Conservation (phyloP, 2,113 vertebrate species). For the Ophiodon elongatus region DNA sequence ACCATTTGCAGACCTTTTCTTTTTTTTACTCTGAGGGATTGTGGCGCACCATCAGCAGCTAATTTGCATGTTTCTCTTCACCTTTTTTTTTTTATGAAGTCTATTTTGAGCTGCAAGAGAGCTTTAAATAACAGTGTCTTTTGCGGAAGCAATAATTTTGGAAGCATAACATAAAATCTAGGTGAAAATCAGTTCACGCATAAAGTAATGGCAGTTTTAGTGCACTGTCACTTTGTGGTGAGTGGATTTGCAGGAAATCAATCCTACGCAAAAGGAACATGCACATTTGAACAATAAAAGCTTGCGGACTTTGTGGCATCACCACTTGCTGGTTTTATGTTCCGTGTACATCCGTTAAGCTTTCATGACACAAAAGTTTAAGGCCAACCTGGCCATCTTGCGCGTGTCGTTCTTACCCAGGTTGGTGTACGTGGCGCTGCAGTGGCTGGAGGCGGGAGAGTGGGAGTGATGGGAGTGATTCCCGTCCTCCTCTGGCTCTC, state of each 20-base stretch:
- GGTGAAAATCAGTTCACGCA: neutral
- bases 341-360: neutral
- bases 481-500: constrained; percentile 83
- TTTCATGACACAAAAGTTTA: neutral
- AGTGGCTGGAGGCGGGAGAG: constrained; percentile 86
- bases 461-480: constrained; percentile 77
- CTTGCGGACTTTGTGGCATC: neutral
- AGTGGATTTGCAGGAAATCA: neutral
- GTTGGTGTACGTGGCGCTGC: constrained; percentile 96
- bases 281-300: constrained; percentile 1
- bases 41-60: neutral
- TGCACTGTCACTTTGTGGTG: neutral
- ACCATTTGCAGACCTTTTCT: neutral
- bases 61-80: neutral
- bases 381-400: too few relatives aligned
- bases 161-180: neutral
- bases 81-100: neutral
- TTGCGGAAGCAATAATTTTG: neutral
- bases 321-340: neutral
- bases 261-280: neutral
- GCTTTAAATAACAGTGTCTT: neutral
- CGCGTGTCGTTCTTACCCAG: constrained; percentile 90
- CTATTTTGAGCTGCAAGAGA: neutral
- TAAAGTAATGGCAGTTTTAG: neutral
- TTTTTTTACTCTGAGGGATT: neutral